Conservation (phyloP, 2,113 vertebrate species). For the Ornithorhynchus anatinus region DNA sequence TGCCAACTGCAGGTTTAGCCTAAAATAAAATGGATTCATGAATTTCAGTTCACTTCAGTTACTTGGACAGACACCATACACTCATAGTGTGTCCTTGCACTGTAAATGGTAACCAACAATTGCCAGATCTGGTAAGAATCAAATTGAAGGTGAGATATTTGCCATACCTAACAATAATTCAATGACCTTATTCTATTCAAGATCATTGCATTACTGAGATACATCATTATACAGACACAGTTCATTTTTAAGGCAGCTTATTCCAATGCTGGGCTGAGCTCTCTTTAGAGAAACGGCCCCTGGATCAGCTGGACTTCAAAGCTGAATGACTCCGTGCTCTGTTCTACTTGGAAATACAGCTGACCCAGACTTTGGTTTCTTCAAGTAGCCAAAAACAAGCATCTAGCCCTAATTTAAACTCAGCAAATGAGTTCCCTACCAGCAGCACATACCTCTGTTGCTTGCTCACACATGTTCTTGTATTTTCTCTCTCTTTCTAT, state of each 20-base stretch:
- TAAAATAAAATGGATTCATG: neutral
- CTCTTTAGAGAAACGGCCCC: neutral
- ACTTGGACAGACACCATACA: neutral
- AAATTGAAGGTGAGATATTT: neutral
- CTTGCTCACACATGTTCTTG: too few relatives aligned
- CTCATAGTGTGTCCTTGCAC: neutral
- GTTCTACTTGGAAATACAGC: constrained; percentile 3
- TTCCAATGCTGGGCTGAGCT: neutral
- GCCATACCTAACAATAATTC: neutral
- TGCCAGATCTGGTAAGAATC: neutral
- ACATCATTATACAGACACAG: neutral
- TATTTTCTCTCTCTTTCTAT: neutral
- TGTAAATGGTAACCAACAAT: neutral
- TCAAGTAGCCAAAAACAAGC: constrained; percentile 25
- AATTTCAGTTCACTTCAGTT: neutral
- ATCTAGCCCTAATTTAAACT: constrained; percentile 36
- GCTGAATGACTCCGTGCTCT: neutral
- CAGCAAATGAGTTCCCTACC: neutral
- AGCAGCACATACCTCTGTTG: neutral
- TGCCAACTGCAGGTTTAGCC: neutral
- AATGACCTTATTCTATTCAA: neutral
- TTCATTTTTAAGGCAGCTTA: neutral
- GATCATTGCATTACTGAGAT: constrained; percentile 6
- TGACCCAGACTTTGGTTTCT: constrained; percentile 11
- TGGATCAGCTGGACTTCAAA: constrained; percentile 9